phyloP scores from a whole-genome alignment of 64 coral and sea anemone species.

The Actinia equina region DNA sequence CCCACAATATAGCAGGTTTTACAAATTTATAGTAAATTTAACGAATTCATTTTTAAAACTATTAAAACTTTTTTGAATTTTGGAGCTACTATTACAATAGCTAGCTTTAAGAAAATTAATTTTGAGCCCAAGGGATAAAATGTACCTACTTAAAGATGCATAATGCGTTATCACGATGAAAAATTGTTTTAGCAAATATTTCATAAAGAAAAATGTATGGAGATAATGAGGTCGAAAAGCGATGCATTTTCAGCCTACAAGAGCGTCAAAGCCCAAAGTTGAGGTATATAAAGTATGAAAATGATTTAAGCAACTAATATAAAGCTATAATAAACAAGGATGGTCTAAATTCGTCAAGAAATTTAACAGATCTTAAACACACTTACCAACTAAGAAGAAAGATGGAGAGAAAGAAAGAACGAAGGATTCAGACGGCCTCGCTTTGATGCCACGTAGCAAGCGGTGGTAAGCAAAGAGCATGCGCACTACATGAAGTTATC shows the following conservation, averaged over 20 bases:
- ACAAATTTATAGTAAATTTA: too few species aligned
- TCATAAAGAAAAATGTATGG: background rate
- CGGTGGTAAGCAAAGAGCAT: constrained; percentile 15
- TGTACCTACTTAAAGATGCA: too few species aligned
- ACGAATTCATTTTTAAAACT: too few species aligned
- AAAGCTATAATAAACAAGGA: background rate
- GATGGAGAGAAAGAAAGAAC: constrained; percentile 43
- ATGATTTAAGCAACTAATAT: background rate
- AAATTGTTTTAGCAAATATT: too few species aligned
- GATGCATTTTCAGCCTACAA: background rate
- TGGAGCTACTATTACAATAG: too few species aligned
- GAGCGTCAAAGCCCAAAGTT: background rate
- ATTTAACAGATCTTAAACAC: background rate
- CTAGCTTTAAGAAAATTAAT: too few species aligned
- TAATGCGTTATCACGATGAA: too few species aligned
- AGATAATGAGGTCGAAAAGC: background rate
- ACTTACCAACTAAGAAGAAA: constrained; percentile 7
- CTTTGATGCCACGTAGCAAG: background rate
- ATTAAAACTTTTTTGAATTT: too few species aligned
- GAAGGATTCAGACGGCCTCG: constrained; percentile 37
- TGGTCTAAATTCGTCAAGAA: background rate
- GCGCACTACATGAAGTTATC: constrained; percentile 3
- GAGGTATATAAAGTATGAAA: background rate
- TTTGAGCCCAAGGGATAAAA: too few species aligned
- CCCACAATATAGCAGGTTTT: too few species aligned